phyloP scores from a whole-genome alignment of 2,113 vertebrate species.

The Siniperca chuatsi region DNA sequence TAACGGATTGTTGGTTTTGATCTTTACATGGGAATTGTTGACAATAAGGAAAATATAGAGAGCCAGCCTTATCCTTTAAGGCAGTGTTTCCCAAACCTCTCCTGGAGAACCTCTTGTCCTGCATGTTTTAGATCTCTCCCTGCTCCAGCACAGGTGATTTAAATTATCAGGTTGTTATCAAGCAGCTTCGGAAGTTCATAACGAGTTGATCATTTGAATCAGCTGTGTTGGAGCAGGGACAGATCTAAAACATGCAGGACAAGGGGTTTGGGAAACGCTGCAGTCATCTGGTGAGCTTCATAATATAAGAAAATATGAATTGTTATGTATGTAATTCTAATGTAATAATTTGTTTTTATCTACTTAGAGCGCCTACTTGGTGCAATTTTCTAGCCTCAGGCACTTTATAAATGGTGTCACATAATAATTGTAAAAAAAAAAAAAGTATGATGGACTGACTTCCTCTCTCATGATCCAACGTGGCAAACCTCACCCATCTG shows the following conservation, averaged over 20 bases:
- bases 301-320: neutral
- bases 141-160: too few relatives aligned
- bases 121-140: too few relatives aligned
- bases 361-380: neutral
- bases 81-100: too few relatives aligned
- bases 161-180: too few relatives aligned
- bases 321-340: neutral
- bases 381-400: neutral
- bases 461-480: neutral
- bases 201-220: too few relatives aligned
- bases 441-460: neutral
- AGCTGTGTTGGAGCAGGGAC: too few relatives aligned
- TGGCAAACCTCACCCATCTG: neutral
- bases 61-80: neutral
- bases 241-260: neutral
- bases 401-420: neutral
- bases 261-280: too few relatives aligned
- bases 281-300: neutral
- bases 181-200: too few relatives aligned
- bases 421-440: neutral
- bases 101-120: too few relatives aligned
- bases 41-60: neutral
- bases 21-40: neutral
- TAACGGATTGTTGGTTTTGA: neutral
- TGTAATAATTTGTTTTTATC: neutral